These are phyloP conservation scores for Tragelaphus imberbis DNA, from an alignment of 2,113 vertebrate species.

Conservation along the genomic window DNA sequence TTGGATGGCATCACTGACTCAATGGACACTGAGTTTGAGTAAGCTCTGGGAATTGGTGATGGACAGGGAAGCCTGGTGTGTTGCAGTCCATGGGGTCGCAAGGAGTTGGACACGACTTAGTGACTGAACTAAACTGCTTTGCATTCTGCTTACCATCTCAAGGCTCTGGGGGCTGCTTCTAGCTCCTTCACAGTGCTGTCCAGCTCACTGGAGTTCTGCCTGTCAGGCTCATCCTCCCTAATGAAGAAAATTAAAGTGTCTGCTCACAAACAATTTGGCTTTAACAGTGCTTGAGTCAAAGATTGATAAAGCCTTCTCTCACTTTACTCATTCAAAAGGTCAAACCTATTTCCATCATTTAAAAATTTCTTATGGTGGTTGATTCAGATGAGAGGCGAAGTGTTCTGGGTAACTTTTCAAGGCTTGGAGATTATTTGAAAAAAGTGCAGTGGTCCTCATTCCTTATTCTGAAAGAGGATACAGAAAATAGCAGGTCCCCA, in stretches of 20 bases:
- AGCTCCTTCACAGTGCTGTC: neutral
- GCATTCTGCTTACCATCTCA: slow-evolving; percentile 65
- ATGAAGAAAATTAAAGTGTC: neutral
- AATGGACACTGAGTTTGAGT: neutral
- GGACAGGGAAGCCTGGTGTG: neutral
- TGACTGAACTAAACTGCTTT: neutral
- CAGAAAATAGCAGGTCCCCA: neutral
- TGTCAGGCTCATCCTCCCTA: neutral
- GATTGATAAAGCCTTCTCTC: neutral
- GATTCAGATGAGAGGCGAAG: neutral
- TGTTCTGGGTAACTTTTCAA: neutral
- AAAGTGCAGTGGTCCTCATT: neutral
- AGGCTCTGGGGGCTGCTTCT: neutral
- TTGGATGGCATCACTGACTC: neutral
- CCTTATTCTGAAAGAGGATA: neutral
- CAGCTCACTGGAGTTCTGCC: neutral
- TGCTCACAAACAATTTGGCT: neutral
- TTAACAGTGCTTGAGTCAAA: neutral
- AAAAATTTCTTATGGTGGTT: neutral
- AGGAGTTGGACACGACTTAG: neutral
- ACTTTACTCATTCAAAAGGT: neutral
- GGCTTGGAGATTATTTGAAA: neutral
- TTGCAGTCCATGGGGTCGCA: neutral
- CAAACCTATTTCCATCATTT: neutral
- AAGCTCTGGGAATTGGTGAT: neutral